Conservation (phyloP, 2,888 invertebrate species). For the Geotrupes spiniger region DNA sequence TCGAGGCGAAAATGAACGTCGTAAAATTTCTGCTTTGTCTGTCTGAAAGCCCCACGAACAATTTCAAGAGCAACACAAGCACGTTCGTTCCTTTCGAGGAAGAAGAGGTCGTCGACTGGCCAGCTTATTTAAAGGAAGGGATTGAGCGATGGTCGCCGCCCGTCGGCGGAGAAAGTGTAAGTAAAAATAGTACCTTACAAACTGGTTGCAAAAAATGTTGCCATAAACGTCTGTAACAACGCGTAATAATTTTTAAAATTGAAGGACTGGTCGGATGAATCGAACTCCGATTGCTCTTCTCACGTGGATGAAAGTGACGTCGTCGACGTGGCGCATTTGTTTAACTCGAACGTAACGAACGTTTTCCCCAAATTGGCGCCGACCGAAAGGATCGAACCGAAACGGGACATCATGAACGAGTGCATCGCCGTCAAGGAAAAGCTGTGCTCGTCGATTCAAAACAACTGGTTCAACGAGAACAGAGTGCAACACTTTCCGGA, state of each 20-base stretch:
- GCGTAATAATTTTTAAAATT: background rate
- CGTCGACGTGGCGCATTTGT: too few species aligned
- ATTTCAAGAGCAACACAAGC: constrained; percentile 37
- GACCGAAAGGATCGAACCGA: too few species aligned
- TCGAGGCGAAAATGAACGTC: constrained; percentile 35
- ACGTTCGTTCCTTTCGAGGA: constrained; percentile 34
- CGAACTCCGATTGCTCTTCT: constrained; percentile 8
- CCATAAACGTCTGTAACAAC: background rate
- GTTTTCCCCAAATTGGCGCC: background rate
- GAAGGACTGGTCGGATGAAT: constrained; percentile 15
- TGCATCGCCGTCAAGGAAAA: background rate
- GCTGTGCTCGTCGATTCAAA: constrained; percentile 31
- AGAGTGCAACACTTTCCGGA: constrained; percentile 34
- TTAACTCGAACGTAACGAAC: too few species aligned
- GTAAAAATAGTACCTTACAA: too few species aligned
- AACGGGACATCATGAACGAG: background rate
- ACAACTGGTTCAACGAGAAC: constrained; percentile 40
- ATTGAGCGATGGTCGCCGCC: constrained; percentile 45
- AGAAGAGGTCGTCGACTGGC: constrained; percentile 54
- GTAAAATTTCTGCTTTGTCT: constrained; percentile 43
- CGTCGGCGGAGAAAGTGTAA: constrained; percentile 37
- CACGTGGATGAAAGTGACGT: background rate
- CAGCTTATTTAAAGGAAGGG: constrained; percentile 51
- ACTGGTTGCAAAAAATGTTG: too few species aligned
- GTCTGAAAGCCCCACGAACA: constrained; percentile 43